These are phyloP conservation scores for Cyprinodon variegatus DNA, from an alignment of 2,113 vertebrate genomes.

Conservation along the genomic window DNA sequence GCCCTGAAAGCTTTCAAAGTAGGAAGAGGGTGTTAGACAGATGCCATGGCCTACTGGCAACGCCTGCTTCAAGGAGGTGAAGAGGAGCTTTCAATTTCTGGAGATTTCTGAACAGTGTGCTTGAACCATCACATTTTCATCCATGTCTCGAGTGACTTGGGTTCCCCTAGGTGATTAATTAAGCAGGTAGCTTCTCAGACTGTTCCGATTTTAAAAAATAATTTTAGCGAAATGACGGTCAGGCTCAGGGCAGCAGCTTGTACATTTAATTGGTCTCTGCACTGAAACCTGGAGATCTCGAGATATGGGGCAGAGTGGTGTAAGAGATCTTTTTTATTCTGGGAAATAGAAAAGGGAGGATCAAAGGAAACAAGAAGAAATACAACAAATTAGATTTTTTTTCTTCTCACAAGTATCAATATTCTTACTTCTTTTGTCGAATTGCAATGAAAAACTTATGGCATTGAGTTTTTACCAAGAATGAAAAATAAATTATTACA, in stretches of 20 bases:
- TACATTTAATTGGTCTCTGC: constrained; percentile 61
- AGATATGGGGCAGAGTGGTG: constrained; percentile 19
- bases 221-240: not conserved
- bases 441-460: too few species aligned
- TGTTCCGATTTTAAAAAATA: constrained; percentile 3
- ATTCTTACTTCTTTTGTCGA: too few species aligned
- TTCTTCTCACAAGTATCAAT: not conserved
- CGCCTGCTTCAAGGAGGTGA: not conserved
- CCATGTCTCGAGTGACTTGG: constrained; percentile 5
- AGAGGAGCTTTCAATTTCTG: not conserved
- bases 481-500: too few species aligned
- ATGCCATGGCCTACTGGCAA: constrained; percentile 48
- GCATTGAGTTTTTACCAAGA: too few species aligned
- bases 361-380: constrained; percentile 18
- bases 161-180: constrained; percentile 51
- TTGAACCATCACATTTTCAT: constrained; percentile 11
- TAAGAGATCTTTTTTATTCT: not conserved
- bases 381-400: not conserved
- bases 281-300: constrained; percentile 18
- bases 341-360: not conserved
- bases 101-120: constrained; percentile 8
- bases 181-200: constrained; percentile 24
- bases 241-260: constrained; percentile 18
- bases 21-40: constrained; percentile 39
- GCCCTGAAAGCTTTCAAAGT: constrained; percentile 55